Evolutionary conservation across 2,797 vertebrate genomes (phyloP).

Genomic region (Sylvia borin): DNA sequence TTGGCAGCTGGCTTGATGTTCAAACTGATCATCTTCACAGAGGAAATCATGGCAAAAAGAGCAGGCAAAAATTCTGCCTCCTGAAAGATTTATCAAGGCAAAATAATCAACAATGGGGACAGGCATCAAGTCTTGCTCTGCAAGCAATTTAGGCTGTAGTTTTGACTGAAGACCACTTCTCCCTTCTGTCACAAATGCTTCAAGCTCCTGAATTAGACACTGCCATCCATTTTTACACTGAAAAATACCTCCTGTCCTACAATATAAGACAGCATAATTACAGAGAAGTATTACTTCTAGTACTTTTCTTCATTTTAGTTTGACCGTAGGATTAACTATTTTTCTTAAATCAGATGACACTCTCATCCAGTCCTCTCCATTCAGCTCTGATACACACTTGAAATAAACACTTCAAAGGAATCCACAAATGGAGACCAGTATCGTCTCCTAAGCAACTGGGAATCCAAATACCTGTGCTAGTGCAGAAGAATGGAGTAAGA

Average conservation of each 20-base stretch:
- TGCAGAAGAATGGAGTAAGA: neutral
- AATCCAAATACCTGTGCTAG: neutral
- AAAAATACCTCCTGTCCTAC: neutral
- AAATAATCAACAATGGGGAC: neutral
- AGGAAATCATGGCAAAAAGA: conserved; percentile 96
- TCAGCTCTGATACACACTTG: neutral
- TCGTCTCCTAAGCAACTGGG: neutral
- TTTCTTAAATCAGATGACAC: neutral
- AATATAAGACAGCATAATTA: neutral
- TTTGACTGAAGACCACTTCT: neutral
- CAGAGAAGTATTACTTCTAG: neutral
- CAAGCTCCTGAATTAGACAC: neutral
- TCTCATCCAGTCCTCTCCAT: neutral
- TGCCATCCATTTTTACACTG: neutral
- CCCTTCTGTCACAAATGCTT: neutral
- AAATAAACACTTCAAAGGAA: neutral
- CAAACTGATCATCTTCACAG: conserved; percentile 99
- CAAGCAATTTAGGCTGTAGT: neutral
- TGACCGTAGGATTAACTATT: neutral
- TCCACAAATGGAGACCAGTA: neutral
- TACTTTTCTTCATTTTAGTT: neutral
- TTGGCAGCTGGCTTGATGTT: conserved; percentile 98
- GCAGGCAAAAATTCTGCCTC: conserved; percentile 95
- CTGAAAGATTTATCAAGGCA: conserved; percentile 71
- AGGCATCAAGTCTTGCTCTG: neutral